Evolutionary conservation across 2,797 vertebrate species (phyloP), one percentile per base, ranked within the genome.

Genomic region (Thalassophryne amazonica): DNA sequence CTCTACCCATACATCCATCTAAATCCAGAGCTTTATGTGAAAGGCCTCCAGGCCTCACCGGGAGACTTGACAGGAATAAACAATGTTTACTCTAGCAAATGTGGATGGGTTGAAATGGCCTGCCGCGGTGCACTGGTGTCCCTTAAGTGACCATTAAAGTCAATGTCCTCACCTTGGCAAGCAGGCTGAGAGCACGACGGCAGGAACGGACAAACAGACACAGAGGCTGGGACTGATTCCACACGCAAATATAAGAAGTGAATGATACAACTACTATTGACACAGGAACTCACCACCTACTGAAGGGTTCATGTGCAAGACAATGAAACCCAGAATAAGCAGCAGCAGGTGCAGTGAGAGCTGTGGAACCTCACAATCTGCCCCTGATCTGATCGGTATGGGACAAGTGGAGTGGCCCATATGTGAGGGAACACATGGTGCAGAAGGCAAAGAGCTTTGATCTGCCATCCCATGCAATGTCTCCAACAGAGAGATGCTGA

Each of bases 391-490:
- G 54, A 53, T 41, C 66, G 65, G 69, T 73, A 47, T 62, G 73
- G 64, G 54, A 42, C 30, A 40, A 52, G 69, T 28, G 14, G 34
- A 39, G 1, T 32, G 38, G 37, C 54, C 80, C 82, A 85, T 84
- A 86, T 83, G 85, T 81, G 75, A 25, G 23, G 32, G 36, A 70
- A 68, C 21, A 65, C 62, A 65, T 56, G 42, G 50, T 68, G 68
- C 71, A 78, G 49, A 73, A 74, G 69, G 67, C 60, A 65, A 60
- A 55, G 28, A 18, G 51, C 80, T 85, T 85, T 85, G 76, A 84
- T 83, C 56, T 74, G 41, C 45, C 50, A 58, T 11, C 36, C 50
- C n/a, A n/a, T n/a, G n/a, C n/a, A n/a, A n/a, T n/a, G n/a, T n/a
- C n/a, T n/a, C n/a, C n/a, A n/a, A n/a, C n/a, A n/a, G n/a, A n/a